Percentiles rank a stretch among this genome's conserved stretches.
These are phyloP conservation scores for Xanthia icteritia DNA, from an alignment of 2,888 invertebrate genomes.

Conservation along the genomic window DNA sequence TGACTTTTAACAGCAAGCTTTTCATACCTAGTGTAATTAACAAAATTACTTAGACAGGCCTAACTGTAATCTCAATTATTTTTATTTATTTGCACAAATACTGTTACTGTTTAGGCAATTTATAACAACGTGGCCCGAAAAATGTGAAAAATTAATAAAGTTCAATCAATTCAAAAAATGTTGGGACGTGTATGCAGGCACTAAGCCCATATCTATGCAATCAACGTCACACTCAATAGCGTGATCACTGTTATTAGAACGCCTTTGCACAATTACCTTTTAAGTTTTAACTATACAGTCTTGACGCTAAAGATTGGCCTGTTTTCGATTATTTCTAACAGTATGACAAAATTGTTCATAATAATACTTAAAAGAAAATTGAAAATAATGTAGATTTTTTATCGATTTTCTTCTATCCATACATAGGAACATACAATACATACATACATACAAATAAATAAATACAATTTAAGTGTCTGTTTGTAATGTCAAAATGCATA, in stretches of 20 bases:
- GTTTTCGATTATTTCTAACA: not conserved
- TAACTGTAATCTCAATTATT: not conserved
- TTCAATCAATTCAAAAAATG: not conserved
- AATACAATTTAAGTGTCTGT: too few relatives aligned
- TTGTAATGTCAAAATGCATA: too few relatives aligned
- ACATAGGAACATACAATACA: too few relatives aligned
- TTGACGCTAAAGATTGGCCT: slow-evolving; percentile 16
- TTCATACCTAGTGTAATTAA: not conserved
- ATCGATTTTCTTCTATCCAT: not conserved
- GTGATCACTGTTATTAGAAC: slow-evolving; percentile 74
- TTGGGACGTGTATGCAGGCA: slow-evolving; percentile 31
- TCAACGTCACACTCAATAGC: slow-evolving; percentile 69
- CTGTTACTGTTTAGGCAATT: not conserved
- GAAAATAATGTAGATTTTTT: not conserved
- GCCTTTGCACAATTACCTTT: slow-evolving; percentile 68
- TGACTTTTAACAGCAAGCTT: not conserved
- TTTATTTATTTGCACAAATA: not conserved
- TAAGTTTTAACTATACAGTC: slow-evolving; percentile 64
- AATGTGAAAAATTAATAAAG: not conserved
- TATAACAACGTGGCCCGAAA: not conserved
- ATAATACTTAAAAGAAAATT: not conserved
- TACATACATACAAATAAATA: too few relatives aligned
- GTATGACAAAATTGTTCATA: not conserved
- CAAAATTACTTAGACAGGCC: not conserved
- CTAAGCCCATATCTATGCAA: slow-evolving; percentile 57